A percentile compares a stretch with the other conserved stretches of the same genome.
phyloP scores from a whole-genome alignment of 2,113 vertebrate species.

The Scomber japonicus region DNA sequence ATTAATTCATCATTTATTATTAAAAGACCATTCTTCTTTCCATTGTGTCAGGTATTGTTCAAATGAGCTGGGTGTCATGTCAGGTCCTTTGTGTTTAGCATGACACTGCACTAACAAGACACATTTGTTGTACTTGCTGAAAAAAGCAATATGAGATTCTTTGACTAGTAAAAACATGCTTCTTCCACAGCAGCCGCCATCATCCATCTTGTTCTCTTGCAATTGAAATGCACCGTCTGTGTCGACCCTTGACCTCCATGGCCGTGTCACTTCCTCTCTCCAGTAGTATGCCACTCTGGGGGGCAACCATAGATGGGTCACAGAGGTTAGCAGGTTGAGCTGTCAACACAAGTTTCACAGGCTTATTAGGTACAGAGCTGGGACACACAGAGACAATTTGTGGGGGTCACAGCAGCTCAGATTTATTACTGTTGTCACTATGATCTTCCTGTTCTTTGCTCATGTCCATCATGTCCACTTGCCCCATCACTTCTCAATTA shows the following conservation, averaged over 20 bases:
- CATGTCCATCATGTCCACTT: neutral
- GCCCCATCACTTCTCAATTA: constrained; percentile 7
- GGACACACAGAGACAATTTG: constrained; percentile 25
- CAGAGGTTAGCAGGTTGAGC: constrained; percentile 66
- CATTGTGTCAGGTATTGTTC: neutral
- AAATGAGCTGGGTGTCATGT: neutral
- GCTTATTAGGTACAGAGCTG: constrained; percentile 27
- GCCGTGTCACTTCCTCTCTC: constrained; percentile 71
- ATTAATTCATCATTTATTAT: neutral
- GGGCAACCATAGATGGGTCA: constrained; percentile 31
- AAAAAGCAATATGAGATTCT: constrained; percentile 47
- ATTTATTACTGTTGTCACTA: constrained; percentile 44
- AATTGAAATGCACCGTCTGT: constrained; percentile 60
- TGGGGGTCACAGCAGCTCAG: constrained; percentile 39
- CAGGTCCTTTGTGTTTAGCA: neutral
- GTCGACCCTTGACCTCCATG: constrained; percentile 56
- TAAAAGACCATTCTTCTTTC: neutral
- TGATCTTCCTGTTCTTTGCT: constrained; percentile 18
- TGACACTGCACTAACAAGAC: constrained; percentile 15
- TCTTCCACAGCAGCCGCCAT: constrained; percentile 34
- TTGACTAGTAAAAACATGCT: constrained; percentile 61
- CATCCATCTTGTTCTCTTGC: constrained; percentile 59
- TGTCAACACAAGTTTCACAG: constrained; percentile 60
- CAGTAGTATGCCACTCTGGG: constrained; percentile 24
- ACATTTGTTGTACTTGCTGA: constrained; percentile 25